Percentiles rank a stretch among this genome's conserved stretches.
Conservation (phyloP, 2,797 vertebrate species). For the Vespertilio murinus region DNA sequence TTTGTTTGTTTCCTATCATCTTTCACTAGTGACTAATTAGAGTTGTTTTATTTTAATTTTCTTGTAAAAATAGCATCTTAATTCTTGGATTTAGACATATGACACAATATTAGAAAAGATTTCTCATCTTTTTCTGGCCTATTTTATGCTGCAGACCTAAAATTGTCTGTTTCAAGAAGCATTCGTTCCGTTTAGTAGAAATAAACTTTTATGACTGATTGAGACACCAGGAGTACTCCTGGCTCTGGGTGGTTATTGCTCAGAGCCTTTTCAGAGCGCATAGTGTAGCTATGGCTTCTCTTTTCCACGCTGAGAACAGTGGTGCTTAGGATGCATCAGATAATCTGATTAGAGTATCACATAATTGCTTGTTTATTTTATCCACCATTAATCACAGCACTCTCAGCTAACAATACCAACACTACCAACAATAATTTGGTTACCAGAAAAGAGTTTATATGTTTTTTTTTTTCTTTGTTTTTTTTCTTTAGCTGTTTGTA, state of each 20-base stretch:
- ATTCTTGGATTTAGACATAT: not conserved
- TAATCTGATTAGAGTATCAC: not conserved
- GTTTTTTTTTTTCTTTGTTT: not conserved
- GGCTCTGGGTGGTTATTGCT: not conserved
- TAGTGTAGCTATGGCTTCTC: not conserved
- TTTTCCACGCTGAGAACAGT: not conserved
- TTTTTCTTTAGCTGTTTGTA: not conserved
- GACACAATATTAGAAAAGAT: not conserved
- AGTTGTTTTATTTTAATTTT: not conserved
- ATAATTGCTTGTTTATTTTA: not conserved
- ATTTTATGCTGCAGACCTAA: not conserved
- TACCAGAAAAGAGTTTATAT: not conserved
- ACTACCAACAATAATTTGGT: not conserved
- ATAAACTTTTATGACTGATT: not conserved
- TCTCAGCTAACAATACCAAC: not conserved
- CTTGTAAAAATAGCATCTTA: not conserved
- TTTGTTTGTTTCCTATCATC: not conserved
- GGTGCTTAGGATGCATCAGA: not conserved
- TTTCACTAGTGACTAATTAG: not conserved
- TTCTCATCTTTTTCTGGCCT: not conserved
- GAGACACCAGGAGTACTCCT: not conserved
- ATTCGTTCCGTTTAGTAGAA: not conserved
- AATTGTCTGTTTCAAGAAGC: not conserved
- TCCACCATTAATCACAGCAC: not conserved
- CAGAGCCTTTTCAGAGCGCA: not conserved